Evolutionary conservation across 2,797 vertebrate genomes (phyloP).

Genomic region (Sphenodon punctatus): DNA sequence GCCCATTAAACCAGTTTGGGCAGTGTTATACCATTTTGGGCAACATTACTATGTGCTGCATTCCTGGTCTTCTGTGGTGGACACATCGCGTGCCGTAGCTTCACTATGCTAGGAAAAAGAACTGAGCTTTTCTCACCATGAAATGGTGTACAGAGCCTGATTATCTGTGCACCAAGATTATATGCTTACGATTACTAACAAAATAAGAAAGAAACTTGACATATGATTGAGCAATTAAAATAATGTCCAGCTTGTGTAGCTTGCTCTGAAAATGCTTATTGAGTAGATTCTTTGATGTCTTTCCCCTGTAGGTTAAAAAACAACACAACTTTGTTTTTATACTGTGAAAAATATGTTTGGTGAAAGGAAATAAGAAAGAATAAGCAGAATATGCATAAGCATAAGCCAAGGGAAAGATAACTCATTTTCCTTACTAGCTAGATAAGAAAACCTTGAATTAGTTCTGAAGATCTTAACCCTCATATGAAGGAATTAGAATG

Average conservation of each 20-base stretch:
- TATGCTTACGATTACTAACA: not conserved
- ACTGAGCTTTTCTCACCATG: not conserved
- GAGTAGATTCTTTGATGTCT: conserved; percentile 16
- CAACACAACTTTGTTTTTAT: no score
- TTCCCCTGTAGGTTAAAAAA: conserved; percentile 33
- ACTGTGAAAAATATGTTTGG: not conserved
- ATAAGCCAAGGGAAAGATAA: conserved; percentile 25
- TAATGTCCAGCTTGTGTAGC: conserved; percentile 6
- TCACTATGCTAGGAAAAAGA: no score
- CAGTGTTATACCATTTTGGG: no score
- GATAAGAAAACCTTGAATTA: conserved; percentile 7
- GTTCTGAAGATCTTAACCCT: conserved; percentile 3
- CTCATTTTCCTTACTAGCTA: conserved; percentile 6
- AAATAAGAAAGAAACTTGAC: not conserved
- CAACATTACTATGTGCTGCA: no score
- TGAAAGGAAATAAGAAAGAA: conserved; percentile 14
- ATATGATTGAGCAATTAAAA: conserved; percentile 34
- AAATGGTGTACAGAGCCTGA: not conserved
- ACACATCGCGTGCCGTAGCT: no score
- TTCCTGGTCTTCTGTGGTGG: no score
- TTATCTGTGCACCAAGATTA: not conserved
- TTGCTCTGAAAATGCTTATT: rapidly evolving
- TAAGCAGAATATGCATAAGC: conserved; percentile 43
- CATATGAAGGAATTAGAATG: conserved; percentile 10
- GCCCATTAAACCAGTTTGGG: no score